These are phyloP conservation scores for Pocillopora verrucosa DNA, from an alignment of 64 coral and sea anemone species.

Conservation along the genomic window DNA sequence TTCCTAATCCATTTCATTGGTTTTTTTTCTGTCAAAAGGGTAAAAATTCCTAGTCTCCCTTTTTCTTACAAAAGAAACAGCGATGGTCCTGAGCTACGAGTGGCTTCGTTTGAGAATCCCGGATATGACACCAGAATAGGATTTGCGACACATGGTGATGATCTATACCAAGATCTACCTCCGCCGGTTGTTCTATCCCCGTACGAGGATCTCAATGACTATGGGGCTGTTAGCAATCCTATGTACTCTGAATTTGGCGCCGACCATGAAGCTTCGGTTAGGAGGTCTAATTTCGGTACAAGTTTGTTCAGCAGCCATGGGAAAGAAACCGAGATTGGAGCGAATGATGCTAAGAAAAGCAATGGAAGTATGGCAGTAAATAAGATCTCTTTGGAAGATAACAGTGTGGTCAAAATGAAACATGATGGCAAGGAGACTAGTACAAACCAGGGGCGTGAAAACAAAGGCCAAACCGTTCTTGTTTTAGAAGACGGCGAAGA, in stretches of 20 bases:
- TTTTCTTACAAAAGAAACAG: background rate
- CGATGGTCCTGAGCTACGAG: background rate
- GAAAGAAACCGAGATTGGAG: background rate
- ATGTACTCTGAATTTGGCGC: background rate
- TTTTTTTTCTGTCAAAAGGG: background rate
- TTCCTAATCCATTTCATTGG: too few relatives aligned
- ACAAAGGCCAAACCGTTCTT: background rate
- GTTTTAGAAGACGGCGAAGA: background rate
- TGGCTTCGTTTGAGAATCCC: slow-evolving; percentile 17
- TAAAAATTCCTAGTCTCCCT: background rate
- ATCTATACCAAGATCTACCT: background rate
- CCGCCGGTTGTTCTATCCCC: slow-evolving; percentile 9
- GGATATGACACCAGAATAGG: background rate
- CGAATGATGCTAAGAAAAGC: background rate
- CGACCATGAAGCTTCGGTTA: background rate
- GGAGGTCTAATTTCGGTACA: background rate
- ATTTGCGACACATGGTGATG: background rate
- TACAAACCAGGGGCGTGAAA: background rate
- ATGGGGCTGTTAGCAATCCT: too few relatives aligned
- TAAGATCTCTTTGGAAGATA: background rate
- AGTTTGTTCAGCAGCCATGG: background rate
- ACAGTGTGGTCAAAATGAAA: background rate
- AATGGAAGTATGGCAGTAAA: background rate
- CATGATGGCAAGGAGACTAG: background rate
- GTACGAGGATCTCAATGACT: background rate